Percentiles rank a stretch among this genome's conserved stretches.
Evolutionary conservation across 2,888 invertebrate species (phyloP).

Genomic region (Caenorhabditis doughertyi): DNA sequence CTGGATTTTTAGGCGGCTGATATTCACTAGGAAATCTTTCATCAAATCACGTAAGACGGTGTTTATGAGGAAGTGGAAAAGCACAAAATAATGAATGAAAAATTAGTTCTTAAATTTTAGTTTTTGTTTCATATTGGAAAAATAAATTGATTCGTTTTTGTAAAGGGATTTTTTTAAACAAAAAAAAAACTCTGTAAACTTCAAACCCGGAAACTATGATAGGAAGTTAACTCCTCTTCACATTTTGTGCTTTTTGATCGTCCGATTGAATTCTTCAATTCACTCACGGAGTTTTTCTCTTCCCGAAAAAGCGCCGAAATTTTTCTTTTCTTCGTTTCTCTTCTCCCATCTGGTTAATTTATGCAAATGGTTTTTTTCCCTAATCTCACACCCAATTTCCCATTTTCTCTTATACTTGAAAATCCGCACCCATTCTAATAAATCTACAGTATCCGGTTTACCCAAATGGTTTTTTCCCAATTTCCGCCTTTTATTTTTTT

Average conservation of each 20-base stretch:
- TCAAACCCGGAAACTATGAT: slow-evolving; percentile 1
- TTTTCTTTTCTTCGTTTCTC: slow-evolving; percentile 16
- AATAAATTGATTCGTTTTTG: background rate
- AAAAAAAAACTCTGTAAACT: background rate
- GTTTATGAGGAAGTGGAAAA: slow-evolving; percentile 15
- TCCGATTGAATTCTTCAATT: slow-evolving; percentile 23
- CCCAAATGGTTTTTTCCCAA: slow-evolving; percentile 27
- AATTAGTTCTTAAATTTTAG: background rate
- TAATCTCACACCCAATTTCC: slow-evolving; percentile 34
- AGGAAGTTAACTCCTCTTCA: slow-evolving; percentile 15
- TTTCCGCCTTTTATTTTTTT: slow-evolving; percentile 48
- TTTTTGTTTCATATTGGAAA: too few relatives aligned
- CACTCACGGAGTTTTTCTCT: slow-evolving; percentile 11
- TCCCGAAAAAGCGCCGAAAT: slow-evolving; percentile 11
- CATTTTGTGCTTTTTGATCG: slow-evolving; percentile 43
- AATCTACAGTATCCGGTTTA: slow-evolving; percentile 39
- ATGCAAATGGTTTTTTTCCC: slow-evolving; percentile 40
- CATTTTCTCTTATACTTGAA: slow-evolving; percentile 20
- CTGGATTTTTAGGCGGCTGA: background rate
- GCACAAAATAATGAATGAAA: background rate
- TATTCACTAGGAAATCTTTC: background rate
- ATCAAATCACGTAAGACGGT: slow-evolving; percentile 13
- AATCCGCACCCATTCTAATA: slow-evolving; percentile 39
- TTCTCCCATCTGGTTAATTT: slow-evolving; percentile 36
- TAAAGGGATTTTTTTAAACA: background rate